Evolutionary conservation across 2,888 invertebrate species (phyloP).

Genomic region (Caenorhabditis doughertyi): DNA sequence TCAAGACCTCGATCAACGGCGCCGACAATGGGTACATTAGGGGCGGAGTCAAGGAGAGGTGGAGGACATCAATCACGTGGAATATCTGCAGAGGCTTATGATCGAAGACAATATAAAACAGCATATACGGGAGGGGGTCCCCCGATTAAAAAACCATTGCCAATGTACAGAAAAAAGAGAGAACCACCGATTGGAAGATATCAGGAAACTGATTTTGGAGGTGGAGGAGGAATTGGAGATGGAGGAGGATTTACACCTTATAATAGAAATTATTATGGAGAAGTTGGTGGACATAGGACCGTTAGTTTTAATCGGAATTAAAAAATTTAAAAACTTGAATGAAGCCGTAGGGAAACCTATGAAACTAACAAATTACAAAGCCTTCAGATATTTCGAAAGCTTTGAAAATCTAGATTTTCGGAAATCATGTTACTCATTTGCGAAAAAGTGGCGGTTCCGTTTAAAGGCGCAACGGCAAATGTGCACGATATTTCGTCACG

Average conservation of each 20-base stretch:
- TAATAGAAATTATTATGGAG: constrained; percentile 59
- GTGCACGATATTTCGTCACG: no score
- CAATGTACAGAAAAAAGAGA: constrained; percentile 75
- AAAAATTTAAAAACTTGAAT: no score
- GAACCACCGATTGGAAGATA: constrained; percentile 65
- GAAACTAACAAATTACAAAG: no score
- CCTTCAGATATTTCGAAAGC: no score
- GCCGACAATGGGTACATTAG: constrained; percentile 59
- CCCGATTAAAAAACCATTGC: constrained; percentile 62
- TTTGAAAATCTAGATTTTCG: no score
- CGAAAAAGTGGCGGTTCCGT: no score
- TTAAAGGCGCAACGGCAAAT: no score
- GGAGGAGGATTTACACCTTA: constrained; percentile 41
- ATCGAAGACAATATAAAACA: constrained; percentile 59
- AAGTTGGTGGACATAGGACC: constrained; percentile 32
- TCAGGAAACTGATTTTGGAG: constrained; percentile 75
- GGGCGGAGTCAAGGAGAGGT: constrained; percentile 54
- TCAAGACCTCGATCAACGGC: constrained; percentile 69
- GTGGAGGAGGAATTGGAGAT: constrained; percentile 22
- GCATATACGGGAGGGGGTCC: constrained; percentile 43
- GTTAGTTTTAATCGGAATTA: constrained; percentile 32
- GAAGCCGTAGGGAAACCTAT: no score
- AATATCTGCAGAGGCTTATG: constrained; percentile 70
- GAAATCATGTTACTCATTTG: no score
- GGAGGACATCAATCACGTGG: constrained; percentile 65